Evolutionary conservation across 2,113 vertebrate species (phyloP).

Genomic region (Ptychochromis oligacanthus): DNA sequence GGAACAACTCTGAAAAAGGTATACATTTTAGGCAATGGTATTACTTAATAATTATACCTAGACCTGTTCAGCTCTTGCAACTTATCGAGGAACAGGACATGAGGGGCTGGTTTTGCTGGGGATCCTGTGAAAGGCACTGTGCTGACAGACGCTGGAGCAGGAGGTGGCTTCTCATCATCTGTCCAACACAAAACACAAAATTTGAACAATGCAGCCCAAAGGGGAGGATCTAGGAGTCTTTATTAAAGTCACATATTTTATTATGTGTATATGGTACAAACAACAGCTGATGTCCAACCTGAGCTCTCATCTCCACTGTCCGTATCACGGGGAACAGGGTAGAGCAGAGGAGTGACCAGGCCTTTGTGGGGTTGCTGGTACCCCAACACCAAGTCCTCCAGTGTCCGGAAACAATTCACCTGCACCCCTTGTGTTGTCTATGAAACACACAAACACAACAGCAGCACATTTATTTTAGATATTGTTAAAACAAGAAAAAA

Average conservation of each 20-base stretch:
- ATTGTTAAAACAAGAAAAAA: background rate
- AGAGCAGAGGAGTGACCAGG: conserved; percentile 83
- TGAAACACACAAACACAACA: conserved; percentile 21
- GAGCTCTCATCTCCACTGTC: conserved; percentile 80
- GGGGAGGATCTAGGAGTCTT: accelerated
- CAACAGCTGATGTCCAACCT: conserved; percentile 70
- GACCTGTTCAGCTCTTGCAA: conserved; percentile 82
- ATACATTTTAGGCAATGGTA: background rate
- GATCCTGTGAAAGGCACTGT: conserved; percentile 31
- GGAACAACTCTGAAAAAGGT: background rate
- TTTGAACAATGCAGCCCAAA: background rate
- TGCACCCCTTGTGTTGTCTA: conserved; percentile 88
- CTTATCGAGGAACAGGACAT: conserved; percentile 79
- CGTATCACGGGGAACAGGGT: conserved; percentile 76
- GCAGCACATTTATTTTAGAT: background rate
- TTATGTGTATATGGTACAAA: background rate
- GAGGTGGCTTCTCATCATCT: conserved; percentile 80
- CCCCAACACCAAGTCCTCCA: conserved; percentile 84
- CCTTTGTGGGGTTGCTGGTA: conserved; percentile 90
- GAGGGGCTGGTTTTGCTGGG: conserved; percentile 53
- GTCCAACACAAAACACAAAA: conserved; percentile 11
- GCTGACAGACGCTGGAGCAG: conserved; percentile 23
- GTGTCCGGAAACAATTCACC: conserved; percentile 85
- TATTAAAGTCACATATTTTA: background rate
- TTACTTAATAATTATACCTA: conserved; percentile 68